Evolutionary conservation across 2,113 vertebrate genomes (phyloP).

Genomic region (Sapayoa aenigma): DNA sequence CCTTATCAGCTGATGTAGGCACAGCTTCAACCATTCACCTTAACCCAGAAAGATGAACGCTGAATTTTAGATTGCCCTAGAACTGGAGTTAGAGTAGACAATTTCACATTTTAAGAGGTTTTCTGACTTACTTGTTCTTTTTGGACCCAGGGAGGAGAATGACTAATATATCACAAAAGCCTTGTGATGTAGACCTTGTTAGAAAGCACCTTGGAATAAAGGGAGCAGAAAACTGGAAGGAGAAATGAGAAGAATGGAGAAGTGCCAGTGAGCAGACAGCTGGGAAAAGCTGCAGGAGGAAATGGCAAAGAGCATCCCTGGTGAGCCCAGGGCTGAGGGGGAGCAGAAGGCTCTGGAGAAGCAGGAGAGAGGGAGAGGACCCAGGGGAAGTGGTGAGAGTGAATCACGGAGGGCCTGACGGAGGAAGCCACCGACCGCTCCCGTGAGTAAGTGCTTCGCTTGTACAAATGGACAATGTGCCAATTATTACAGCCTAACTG

Average conservation of each 20-base stretch:
- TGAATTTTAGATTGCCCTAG: neutral
- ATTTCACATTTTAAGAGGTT: neutral
- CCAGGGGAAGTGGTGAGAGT: neutral
- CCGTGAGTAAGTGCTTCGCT: neutral
- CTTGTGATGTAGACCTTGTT: neutral
- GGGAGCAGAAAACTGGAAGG: neutral
- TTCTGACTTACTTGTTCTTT: neutral
- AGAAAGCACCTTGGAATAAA: neutral
- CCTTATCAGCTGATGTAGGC: neutral
- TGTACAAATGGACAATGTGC: neutral
- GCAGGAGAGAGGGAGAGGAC: neutral
- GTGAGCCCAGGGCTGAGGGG: rapidly evolving
- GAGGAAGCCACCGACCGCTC: neutral
- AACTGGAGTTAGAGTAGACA: neutral
- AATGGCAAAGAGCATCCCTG: neutral
- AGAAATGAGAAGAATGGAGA: neutral
- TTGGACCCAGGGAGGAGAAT: neutral
- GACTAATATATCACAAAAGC: rapidly evolving
- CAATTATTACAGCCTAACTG: neutral
- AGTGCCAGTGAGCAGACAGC: neutral
- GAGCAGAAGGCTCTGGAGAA: neutral
- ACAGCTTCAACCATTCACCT: neutral
- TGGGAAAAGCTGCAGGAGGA: neutral
- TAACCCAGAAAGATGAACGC: neutral
- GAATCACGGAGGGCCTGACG: rapidly evolving